Base-by-base conservation (phyloP, 2,113 vertebrate species). In the Ceyx melanurus region DNA sequence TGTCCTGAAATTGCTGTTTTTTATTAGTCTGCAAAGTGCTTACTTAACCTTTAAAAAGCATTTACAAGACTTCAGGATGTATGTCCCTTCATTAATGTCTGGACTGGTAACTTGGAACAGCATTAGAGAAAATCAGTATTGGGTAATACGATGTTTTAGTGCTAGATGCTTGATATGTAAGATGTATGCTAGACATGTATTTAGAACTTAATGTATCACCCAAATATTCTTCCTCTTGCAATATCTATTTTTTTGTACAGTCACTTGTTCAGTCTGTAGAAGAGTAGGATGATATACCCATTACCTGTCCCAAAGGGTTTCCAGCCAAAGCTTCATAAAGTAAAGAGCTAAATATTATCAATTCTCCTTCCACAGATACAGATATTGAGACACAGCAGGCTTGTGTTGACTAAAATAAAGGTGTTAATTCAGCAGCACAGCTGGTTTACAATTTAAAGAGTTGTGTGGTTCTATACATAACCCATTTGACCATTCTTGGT, bases 121-220 rank as follows among this genome's bases (percentile, higher is more conserved):
- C 15, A 17, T 3, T 3, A 33, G 33, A 53, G 31, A 43, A 51
- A 42, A 26, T n/a, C 5, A 6, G 2, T 43, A 3, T 40, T 37
- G 21, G 29, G 14, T 31, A 67, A 6, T 12, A 20, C 1, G 0
- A 5, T 53, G 26, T 29, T 5, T 29, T 56, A 15, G 5, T 29
- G 11, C 42, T 75, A 13, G 31, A 14, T 28, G n/a, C 12, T 73
- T 51, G 28, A 11, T 43, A 19, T 11, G 5, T 33, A 33, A 53
- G 21, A 23, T 15, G 40, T 21, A 25, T 75, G n/a, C 72, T 40
- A 62, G n/a, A 25, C 4, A 2, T 26, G 2, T 29, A 33, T 64
- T 26, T 66, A 80, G 57, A 84, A 64, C 56, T 29, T 70, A 76
- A 21, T 19, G 19, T 37, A 10, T 84, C 53, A 13, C 17, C 37